Conservation (phyloP, 2,113 vertebrate species). For the Rhodinocichla rosea region DNA sequence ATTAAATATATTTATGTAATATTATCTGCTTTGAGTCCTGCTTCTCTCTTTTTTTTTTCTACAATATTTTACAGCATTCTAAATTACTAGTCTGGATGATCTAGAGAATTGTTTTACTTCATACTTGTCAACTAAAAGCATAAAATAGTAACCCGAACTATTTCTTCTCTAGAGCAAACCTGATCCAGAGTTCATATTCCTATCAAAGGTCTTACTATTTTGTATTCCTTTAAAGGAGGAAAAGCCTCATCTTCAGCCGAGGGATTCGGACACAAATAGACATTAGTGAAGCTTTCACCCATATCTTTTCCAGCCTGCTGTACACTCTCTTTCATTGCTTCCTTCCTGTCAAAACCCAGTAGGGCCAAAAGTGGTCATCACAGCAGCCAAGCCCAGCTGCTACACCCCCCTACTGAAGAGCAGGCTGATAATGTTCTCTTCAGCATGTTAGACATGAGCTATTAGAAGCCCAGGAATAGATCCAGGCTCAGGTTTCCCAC, state of each 20-base stretch:
- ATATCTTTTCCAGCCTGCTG: background rate
- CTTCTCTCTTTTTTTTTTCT: background rate
- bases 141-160: background rate
- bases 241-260: background rate
- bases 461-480: slow-evolving; percentile 6
- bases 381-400: slow-evolving; percentile 39
- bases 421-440: background rate
- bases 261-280: background rate
- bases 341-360: slow-evolving; percentile 48
- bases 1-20: background rate
- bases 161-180: background rate
- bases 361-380: slow-evolving; percentile 14
- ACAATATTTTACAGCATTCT: background rate
- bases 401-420: background rate
- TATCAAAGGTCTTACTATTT: background rate
- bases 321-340: slow-evolving; percentile 27
- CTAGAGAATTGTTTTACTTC: background rate
- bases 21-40: background rate
- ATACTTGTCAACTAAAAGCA: background rate
- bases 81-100: background rate
- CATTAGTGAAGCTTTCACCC: slow-evolving; percentile 22
- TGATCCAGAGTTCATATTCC: background rate
- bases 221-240: background rate
- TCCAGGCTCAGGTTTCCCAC: background rate
- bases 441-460: background rate